These are phyloP conservation scores for Oreochromis aureus DNA, from an alignment of 2,113 vertebrate genomes.

Conservation along the genomic window DNA sequence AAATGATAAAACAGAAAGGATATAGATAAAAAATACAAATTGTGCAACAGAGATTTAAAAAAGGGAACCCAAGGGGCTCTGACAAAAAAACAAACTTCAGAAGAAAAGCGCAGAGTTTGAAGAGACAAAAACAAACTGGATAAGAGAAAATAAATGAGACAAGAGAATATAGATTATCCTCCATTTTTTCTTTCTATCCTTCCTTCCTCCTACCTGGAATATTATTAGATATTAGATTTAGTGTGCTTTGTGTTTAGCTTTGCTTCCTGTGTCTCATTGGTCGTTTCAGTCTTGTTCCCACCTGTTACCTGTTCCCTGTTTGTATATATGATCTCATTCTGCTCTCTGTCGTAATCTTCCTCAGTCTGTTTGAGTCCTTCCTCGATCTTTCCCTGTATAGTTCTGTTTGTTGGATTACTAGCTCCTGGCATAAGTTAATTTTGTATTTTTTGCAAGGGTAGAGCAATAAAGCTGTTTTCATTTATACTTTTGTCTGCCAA, in stretches of 20 bases:
- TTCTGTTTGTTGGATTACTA: background rate
- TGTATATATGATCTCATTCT: background rate
- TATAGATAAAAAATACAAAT: background rate
- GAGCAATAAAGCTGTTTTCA: background rate
- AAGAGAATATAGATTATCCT: background rate
- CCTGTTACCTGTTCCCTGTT: background rate
- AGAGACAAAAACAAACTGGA: background rate
- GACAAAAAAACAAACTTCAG: background rate
- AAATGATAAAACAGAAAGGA: background rate
- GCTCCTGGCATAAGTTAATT: accelerated
- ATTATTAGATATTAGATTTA: no score
- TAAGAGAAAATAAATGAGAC: background rate
- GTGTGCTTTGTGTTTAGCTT: background rate
- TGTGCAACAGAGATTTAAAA: background rate
- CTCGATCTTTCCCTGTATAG: accelerated
- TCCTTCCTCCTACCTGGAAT: background rate
- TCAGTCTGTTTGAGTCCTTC: background rate
- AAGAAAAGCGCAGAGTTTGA: background rate
- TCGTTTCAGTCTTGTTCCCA: accelerated
- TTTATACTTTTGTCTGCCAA: background rate
- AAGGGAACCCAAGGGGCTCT: background rate
- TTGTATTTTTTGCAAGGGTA: background rate
- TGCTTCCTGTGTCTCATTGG: background rate
- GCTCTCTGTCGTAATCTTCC: background rate
- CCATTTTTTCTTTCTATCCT: background rate